Percentiles rank a stretch among this genome's conserved stretches.
Conservation (phyloP, 2,888 invertebrate species). For the Eupsilia transversa region DNA sequence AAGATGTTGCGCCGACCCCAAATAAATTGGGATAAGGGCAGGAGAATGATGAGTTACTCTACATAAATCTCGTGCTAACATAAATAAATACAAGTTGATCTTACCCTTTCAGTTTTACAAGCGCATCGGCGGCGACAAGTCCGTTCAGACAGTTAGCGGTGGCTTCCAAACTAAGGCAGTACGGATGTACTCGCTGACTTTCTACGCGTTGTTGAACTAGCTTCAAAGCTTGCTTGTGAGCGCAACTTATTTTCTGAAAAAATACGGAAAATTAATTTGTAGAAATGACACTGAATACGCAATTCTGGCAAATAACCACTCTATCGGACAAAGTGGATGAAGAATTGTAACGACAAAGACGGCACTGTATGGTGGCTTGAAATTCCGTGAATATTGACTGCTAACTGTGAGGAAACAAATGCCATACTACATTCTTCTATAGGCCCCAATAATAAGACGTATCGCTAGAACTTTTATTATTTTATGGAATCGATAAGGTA, state of each 20-base stretch:
- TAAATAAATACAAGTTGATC: background rate
- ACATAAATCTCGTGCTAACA: background rate
- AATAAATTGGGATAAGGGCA: no score
- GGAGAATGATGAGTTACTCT: no score
- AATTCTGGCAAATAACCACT: background rate
- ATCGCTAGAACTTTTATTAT: background rate
- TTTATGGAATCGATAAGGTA: background rate
- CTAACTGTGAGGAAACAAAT: background rate
- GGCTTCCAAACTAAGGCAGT: constrained; percentile 93
- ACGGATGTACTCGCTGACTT: constrained; percentile 91
- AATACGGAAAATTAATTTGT: background rate
- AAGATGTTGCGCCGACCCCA: no score
- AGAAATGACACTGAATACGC: background rate
- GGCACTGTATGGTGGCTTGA: background rate
- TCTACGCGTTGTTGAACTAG: constrained; percentile 92
- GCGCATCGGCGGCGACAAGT: constrained; percentile 83
- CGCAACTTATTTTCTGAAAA: constrained; percentile 73
- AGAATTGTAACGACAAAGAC: background rate
- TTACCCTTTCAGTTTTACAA: constrained; percentile 77
- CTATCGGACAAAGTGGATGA: background rate
- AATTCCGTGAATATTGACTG: background rate
- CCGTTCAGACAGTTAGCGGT: constrained; percentile 90
- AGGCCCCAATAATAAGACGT: background rate
- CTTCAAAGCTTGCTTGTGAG: constrained; percentile 89
- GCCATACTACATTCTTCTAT: background rate